These are phyloP conservation scores for Hiodon tergisus DNA, from an alignment of 2,113 vertebrate genomes.

Conservation along the genomic window DNA sequence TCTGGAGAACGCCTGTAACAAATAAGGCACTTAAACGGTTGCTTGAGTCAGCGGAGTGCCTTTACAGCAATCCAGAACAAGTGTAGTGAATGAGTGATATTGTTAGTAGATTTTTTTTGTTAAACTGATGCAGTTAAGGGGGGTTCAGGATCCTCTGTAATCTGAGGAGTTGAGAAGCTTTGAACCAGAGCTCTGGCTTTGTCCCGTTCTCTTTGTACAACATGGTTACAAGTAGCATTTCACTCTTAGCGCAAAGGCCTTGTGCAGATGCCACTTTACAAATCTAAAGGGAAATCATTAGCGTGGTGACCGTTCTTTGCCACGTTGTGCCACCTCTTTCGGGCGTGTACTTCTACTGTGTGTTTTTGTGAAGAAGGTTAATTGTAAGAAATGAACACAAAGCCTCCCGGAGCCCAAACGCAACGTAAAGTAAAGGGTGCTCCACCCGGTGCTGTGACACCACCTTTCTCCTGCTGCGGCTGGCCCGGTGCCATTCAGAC, in stretches of 20 bases:
- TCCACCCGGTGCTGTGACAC: too few relatives aligned
- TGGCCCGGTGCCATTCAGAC: slow-evolving; percentile 6
- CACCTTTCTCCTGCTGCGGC: too few relatives aligned
- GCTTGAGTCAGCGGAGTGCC: slow-evolving; percentile 24
- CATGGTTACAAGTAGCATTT: not conserved
- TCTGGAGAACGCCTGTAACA: too few relatives aligned
- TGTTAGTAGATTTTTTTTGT: not conserved
- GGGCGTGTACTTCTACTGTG: too few relatives aligned
- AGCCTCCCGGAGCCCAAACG: not conserved
- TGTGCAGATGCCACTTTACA: slow-evolving; percentile 20
- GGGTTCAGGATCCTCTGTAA: not conserved
- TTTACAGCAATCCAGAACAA: slow-evolving; percentile 15
- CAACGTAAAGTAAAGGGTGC: too few relatives aligned
- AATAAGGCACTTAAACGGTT: slow-evolving; percentile 4
- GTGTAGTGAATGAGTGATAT: not conserved
- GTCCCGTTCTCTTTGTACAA: not conserved
- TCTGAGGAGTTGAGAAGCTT: not conserved
- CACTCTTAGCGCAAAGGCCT: slow-evolving; percentile 10
- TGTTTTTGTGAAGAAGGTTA: too few relatives aligned
- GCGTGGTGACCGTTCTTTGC: not conserved
- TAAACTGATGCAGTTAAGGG: slow-evolving; percentile 19
- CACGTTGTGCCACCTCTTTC: not conserved
- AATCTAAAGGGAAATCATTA: not conserved
- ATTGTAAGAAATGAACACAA: not conserved
- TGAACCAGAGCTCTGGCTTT: not conserved